Percentiles rank a stretch among this genome's conserved stretches.
These are phyloP conservation scores for Danio kyathit DNA, from an alignment of 2,797 vertebrate genomes.

Conservation along the genomic window DNA sequence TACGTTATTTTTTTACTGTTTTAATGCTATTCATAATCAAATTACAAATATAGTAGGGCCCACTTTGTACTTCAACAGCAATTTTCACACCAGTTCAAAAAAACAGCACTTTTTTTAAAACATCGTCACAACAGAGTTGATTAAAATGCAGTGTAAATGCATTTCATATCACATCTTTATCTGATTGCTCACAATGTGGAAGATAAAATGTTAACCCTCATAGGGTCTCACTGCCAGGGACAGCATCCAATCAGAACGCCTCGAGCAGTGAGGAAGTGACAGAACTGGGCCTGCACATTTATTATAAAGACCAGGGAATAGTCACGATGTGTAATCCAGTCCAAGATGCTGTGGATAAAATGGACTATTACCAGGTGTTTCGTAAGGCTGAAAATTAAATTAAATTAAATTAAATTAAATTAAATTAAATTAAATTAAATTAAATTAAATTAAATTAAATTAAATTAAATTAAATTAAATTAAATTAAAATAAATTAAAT, in stretches of 20 bases:
- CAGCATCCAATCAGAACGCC: slow-evolving; percentile 23
- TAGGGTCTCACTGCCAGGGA: background rate
- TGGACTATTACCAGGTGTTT: background rate
- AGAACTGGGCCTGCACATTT: slow-evolving; percentile 25
- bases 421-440: too few species aligned
- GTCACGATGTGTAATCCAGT: background rate
- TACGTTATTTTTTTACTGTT: too few species aligned
- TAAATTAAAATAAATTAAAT: too few species aligned
- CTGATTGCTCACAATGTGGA: background rate
- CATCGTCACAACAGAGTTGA: background rate
- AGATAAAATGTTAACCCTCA: background rate
- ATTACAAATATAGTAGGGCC: background rate
- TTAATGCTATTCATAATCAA: background rate
- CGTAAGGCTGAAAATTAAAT: background rate
- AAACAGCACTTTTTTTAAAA: slow-evolving; percentile 6
- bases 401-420: too few species aligned
- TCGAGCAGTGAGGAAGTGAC: slow-evolving; percentile 16
- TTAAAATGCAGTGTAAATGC: background rate
- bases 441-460: too few species aligned
- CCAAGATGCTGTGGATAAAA: background rate
- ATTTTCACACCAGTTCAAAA: background rate
- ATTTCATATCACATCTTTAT: background rate
- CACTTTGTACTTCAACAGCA: background rate
- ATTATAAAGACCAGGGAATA: background rate
- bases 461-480: too few species aligned